These are phyloP conservation scores for Polypterus senegalus DNA, from an alignment of 2,113 vertebrate species.

Conservation along the genomic window DNA sequence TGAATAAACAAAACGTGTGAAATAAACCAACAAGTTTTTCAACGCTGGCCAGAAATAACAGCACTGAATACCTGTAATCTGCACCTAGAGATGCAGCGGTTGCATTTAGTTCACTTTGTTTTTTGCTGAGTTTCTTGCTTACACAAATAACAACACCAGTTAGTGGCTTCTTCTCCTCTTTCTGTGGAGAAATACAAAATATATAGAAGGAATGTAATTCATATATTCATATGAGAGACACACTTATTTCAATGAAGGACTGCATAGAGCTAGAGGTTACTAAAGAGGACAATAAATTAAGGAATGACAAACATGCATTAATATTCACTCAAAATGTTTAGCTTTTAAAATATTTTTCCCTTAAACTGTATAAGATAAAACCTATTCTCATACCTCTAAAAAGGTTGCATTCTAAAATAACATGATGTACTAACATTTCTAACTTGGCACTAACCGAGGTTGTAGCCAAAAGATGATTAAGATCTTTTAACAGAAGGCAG, in stretches of 20 bases:
- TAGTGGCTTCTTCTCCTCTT: constrained; percentile 51
- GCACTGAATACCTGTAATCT: constrained; percentile 71
- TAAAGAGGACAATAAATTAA: too few species aligned
- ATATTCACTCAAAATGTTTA: not conserved
- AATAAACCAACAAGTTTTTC: not conserved
- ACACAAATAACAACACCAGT: constrained; percentile 69
- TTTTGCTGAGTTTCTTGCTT: constrained; percentile 84
- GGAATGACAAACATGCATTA: not conserved
- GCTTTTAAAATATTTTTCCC: not conserved
- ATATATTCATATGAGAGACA: too few species aligned
- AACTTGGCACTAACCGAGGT: too few species aligned
- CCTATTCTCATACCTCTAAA: not conserved
- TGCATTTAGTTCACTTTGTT: constrained; percentile 77
- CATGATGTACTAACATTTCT: too few species aligned
- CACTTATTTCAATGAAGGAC: too few species aligned
- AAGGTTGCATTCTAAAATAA: not conserved
- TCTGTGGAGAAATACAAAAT: constrained; percentile 24
- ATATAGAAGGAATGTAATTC: not conserved
- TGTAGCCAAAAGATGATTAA: too few species aligned
- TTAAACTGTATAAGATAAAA: not conserved
- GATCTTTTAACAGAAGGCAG: too few species aligned
- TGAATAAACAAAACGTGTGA: not conserved
- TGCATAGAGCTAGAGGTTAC: too few species aligned
- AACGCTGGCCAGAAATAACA: not conserved
- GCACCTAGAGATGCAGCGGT: constrained; percentile 82